Percentiles rank a stretch among this genome's conserved stretches.
These are phyloP conservation scores for Hyperoplus lanceolatus DNA, from an alignment of 2,797 vertebrate genomes.

Conservation along the genomic window DNA sequence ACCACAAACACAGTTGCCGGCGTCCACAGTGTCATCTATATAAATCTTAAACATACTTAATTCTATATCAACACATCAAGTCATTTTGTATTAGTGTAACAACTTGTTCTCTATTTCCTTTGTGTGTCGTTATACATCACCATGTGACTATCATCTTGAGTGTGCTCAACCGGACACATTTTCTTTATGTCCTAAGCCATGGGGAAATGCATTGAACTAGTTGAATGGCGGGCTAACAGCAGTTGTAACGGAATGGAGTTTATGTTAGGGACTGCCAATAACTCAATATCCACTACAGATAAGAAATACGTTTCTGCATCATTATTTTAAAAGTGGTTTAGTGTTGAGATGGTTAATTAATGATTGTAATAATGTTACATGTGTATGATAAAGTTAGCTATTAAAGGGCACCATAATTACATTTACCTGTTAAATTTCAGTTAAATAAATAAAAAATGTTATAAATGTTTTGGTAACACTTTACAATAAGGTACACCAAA, in stretches of 20 bases:
- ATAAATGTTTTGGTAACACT: too few relatives aligned
- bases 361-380: not conserved
- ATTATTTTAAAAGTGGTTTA: not conserved
- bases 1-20: constrained; percentile 30
- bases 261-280: not conserved
- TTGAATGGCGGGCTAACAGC: not conserved
- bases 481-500: too few relatives aligned
- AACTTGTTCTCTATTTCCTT: constrained; percentile 19
- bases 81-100: constrained; percentile 24
- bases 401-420: constrained; percentile 2
- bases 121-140: constrained; percentile 13
- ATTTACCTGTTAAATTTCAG: not conserved
- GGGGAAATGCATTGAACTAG: not conserved
- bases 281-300: not conserved
- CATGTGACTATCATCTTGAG: not conserved
- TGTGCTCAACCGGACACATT: not conserved
- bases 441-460: too few relatives aligned
- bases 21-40: constrained; percentile 23
- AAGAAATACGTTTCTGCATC: not conserved
- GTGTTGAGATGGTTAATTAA: too few relatives aligned
- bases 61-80: constrained; percentile 18
- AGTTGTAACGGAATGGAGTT: not conserved
- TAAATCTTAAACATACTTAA: constrained; percentile 20
- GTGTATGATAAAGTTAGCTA: not conserved
- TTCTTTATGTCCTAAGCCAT: constrained; percentile 13